Conservation (phyloP, 2,888 invertebrate genomes). For the Calameuta filiformis region DNA sequence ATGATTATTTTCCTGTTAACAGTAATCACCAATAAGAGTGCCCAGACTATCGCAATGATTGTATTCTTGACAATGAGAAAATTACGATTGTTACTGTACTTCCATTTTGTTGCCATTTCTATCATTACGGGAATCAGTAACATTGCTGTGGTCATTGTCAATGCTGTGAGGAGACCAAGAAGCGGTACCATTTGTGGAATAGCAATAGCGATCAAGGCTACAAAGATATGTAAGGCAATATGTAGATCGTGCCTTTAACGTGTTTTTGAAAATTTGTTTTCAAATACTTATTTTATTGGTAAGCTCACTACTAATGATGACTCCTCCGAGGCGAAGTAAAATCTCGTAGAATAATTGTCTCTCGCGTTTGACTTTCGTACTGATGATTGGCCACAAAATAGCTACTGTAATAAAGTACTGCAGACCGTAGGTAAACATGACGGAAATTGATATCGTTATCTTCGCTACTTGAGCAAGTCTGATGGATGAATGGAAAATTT, state of each 20-base stretch:
- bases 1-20: conserved; percentile 9
- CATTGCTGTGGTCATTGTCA: conserved; percentile 69
- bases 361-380: conserved; percentile 52
- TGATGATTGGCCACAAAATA: conserved; percentile 71
- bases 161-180: conserved; percentile 70
- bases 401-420: conserved; percentile 75
- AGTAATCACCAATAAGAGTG: conserved; percentile 45
- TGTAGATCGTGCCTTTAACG: background rate
- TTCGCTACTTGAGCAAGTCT: conserved; percentile 67
- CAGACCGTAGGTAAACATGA: conserved; percentile 73
- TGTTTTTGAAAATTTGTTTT: background rate
- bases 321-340: conserved; percentile 49
- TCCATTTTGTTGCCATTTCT: conserved; percentile 54
- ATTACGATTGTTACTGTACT: conserved; percentile 41
- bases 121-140: conserved; percentile 57
- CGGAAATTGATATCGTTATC: conserved; percentile 70
- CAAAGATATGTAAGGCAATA: background rate
- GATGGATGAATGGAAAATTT: background rate
- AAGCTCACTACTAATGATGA: conserved; percentile 48
- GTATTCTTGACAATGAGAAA: conserved; percentile 50
- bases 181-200: conserved; percentile 71
- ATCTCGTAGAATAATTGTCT: conserved; percentile 43
- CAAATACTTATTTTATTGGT: background rate
- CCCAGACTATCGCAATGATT: conserved; percentile 46
- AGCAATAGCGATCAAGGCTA: conserved; percentile 68